These are phyloP conservation scores for Lophius americanus DNA, from an alignment of 2,797 vertebrate species.

Conservation along the genomic window DNA sequence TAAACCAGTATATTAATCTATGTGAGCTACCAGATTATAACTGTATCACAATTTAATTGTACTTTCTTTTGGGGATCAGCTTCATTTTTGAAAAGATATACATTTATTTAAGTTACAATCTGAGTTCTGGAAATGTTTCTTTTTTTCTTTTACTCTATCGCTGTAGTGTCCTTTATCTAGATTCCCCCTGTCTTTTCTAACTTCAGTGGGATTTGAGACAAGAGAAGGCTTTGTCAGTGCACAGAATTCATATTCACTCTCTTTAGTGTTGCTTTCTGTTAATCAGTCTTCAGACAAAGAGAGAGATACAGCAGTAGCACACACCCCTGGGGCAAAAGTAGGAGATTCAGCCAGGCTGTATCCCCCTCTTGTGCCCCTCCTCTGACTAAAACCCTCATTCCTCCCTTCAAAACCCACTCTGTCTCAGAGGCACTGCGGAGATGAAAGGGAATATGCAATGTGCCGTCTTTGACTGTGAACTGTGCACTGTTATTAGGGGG, in stretches of 20 bases:
- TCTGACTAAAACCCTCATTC: slow-evolving; percentile 65
- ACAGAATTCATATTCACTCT: slow-evolving; percentile 57
- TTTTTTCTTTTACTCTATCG: neutral
- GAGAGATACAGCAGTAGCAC: slow-evolving; percentile 58
- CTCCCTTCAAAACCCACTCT: slow-evolving; percentile 69
- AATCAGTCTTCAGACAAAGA: slow-evolving; percentile 79
- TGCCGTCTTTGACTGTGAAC: slow-evolving; percentile 69
- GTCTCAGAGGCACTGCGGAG: slow-evolving; percentile 75
- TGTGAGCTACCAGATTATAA: neutral
- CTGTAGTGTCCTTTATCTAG: slow-evolving; percentile 8
- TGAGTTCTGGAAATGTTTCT: too few species aligned
- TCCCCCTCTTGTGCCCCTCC: slow-evolving; percentile 51
- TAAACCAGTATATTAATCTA: neutral
- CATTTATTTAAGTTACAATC: slow-evolving; percentile 1
- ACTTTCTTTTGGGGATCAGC: too few species aligned
- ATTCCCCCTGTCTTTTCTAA: slow-evolving; percentile 15
- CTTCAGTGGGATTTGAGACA: slow-evolving; percentile 40
- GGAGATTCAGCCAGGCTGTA: slow-evolving; percentile 67
- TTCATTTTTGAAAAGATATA: neutral
- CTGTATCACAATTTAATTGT: neutral
- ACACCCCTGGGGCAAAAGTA: slow-evolving; percentile 68
- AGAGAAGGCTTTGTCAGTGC: slow-evolving; percentile 53
- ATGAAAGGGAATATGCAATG: slow-evolving; percentile 82
- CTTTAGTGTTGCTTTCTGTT: slow-evolving; percentile 66
- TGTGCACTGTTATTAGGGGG: slow-evolving; percentile 63